Evolutionary conservation across 2,888 invertebrate genomes (phyloP), one percentile per base, ranked within the genome.

Genomic region (Tethea ocularis): DNA sequence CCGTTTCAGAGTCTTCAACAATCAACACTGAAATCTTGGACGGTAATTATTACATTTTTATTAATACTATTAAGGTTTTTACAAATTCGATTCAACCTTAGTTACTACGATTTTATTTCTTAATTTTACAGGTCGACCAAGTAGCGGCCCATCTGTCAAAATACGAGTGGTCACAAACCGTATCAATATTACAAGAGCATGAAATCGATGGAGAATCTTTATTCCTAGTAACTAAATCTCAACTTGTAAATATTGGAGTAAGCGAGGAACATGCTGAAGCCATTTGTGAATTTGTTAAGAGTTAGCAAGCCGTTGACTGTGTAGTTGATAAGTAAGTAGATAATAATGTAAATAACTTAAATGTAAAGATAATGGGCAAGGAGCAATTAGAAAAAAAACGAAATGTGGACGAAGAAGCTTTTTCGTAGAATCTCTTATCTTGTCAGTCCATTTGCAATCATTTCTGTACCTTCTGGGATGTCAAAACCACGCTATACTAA

Each of bases 161-260:
- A 61, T 77, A 70, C 67, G 72, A 79, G 2, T 92, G 92, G 92
- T 70, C 68, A 0, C 87, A 90, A 26, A 87, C 91, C 0, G 84
- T 87, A 0, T 69, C 83, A 1, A 75, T 84, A 0, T 72, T 92
- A 11, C 77, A 77, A 58, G 91, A 91, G n/a, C 88, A 92, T 58
- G 92, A 92, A 63, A 87, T 92, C 0, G 92, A 92, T 10, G 92
- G 92, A 0, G 91, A 91, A 57, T 89, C 91, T 0, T 58, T 92
- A 1, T 83, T 86, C 36, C 69, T 92, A 0, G 92, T 88, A 0
- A 84, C 88, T 0, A 89, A 84, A 54, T 72, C 78, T 0, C 91
- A 92, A 64, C 75, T 92, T 0, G 59, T 86, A 0, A 78, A 72
- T 0, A 90, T 92, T 6, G 92, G 91, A 1, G 80, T 92, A 0